Evolutionary conservation across 1,140 invertebrate genomes (phyloP).

Genomic region (Archivesica marissinica): DNA sequence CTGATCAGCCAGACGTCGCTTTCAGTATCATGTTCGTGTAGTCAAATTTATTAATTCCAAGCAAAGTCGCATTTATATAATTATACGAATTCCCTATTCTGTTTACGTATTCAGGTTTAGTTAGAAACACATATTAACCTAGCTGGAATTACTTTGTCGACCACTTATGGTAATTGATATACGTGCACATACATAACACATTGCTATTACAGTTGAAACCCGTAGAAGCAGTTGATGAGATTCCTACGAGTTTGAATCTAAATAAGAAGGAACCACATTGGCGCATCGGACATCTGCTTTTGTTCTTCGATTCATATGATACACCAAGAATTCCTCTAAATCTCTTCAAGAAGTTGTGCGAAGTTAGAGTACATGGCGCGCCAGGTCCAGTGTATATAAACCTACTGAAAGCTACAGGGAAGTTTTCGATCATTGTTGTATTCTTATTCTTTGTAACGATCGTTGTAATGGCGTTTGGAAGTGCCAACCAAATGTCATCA

Average conservation of each 20-base stretch:
- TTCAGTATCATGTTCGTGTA: no score
- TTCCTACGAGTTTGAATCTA: conserved; percentile 73
- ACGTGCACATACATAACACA: neutral
- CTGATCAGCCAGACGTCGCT: no score
- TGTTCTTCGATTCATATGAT: conserved; percentile 82
- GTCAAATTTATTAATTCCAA: no score
- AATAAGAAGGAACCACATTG: conserved; percentile 78
- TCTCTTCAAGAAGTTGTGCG: conserved; percentile 80
- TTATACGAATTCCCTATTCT: no score
- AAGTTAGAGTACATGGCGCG: conserved; percentile 79
- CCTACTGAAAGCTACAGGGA: conserved; percentile 79
- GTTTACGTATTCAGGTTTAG: no score
- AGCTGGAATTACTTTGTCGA: no score
- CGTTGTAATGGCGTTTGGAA: conserved; percentile 82
- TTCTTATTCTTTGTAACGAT: conserved; percentile 83
- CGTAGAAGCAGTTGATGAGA: conserved; percentile 73
- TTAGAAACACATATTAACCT: no score
- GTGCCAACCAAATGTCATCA: conserved; percentile 79
- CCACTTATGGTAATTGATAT: no score
- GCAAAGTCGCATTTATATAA: no score
- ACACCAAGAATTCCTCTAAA: conserved; percentile 81
- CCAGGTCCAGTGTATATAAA: conserved; percentile 82
- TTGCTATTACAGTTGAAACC: conserved; percentile 69
- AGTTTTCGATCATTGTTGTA: conserved; percentile 81
- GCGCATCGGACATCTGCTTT: conserved; percentile 79